phyloP scores from a whole-genome alignment of 2,888 invertebrate genomes.

The Caenorhabditis sp. region DNA sequence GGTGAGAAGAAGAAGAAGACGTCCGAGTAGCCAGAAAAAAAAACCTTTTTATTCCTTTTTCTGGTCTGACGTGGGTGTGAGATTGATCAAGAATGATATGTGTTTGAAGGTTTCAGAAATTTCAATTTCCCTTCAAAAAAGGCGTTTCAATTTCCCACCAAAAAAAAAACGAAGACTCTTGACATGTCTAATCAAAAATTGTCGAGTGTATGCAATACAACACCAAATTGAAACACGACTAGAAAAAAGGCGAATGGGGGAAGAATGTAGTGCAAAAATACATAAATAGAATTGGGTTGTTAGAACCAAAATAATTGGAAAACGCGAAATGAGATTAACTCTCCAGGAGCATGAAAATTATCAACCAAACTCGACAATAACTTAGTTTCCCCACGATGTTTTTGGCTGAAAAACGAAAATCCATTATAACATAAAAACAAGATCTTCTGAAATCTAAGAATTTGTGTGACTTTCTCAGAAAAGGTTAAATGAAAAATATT shows the following conservation, averaged over 20 bases:
- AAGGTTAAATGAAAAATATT: too few species aligned
- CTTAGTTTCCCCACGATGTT: too few species aligned
- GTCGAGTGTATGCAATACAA: background rate
- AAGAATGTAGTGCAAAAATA: constrained; percentile 8
- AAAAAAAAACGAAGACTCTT: background rate
- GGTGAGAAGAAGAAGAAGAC: background rate
- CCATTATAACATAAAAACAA: too few species aligned
- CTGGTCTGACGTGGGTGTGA: background rate
- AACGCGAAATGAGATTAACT: too few species aligned
- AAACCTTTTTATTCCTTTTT: background rate
- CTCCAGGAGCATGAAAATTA: too few species aligned
- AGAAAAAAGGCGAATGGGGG: constrained; percentile 2
- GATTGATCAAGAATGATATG: background rate
- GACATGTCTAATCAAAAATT: background rate
- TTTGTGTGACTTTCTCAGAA: too few species aligned
- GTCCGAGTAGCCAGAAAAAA: background rate
- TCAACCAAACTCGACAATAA: too few species aligned
- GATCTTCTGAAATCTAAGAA: too few species aligned
- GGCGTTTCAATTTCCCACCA: constrained; percentile 2
- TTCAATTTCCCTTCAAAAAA: background rate
- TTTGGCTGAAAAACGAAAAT: too few species aligned
- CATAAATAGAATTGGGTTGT: too few species aligned
- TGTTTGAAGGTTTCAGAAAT: too few species aligned
- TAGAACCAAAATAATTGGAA: too few species aligned
- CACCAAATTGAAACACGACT: constrained; percentile 7